A percentile compares a stretch with the other conserved stretches of the same genome.
These are phyloP conservation scores for Zeus faber DNA, from an alignment of 2,113 vertebrate species.

Conservation along the genomic window DNA sequence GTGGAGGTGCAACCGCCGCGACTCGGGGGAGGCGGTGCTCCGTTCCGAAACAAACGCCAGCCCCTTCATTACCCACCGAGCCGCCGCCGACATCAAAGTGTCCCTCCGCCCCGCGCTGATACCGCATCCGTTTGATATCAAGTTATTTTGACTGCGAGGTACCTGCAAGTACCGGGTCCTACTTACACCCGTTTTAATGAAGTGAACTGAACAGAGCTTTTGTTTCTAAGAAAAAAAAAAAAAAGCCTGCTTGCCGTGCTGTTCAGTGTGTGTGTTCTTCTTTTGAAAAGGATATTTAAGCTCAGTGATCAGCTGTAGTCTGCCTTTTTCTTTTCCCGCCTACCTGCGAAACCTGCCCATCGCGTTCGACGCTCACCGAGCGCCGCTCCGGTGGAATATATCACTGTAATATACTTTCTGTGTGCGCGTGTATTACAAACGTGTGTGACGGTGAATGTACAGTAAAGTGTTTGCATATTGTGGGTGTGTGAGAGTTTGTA, in stretches of 20 bases:
- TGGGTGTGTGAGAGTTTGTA: constrained; percentile 76
- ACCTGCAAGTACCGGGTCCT: constrained; percentile 8
- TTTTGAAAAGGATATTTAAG: constrained; percentile 23
- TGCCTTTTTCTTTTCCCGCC: constrained; percentile 54
- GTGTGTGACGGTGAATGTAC: constrained; percentile 63
- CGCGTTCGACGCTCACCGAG: constrained; percentile 46
- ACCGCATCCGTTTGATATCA: too few relatives aligned
- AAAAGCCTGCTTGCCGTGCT: constrained; percentile 40
- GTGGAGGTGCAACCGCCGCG: too few relatives aligned
- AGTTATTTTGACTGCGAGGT: background rate
- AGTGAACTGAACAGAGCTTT: constrained; percentile 4
- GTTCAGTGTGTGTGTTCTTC: constrained; percentile 40
- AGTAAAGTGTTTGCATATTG: constrained; percentile 74
- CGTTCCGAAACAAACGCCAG: too few relatives aligned
- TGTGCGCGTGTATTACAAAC: constrained; percentile 35
- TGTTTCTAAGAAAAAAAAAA: background rate
- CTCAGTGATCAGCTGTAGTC: constrained; percentile 40
- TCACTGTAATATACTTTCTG: constrained; percentile 56
- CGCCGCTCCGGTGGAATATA: constrained; percentile 55
- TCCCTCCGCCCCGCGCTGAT: too few relatives aligned
- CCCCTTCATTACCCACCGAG: too few relatives aligned
- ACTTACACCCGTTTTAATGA: constrained; percentile 14
- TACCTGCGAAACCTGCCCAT: constrained; percentile 46
- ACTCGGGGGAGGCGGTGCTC: too few relatives aligned
- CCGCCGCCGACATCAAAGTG: too few relatives aligned